Conservation (phyloP, 2,113 vertebrate genomes). For the Oryzias curvinotus region DNA sequence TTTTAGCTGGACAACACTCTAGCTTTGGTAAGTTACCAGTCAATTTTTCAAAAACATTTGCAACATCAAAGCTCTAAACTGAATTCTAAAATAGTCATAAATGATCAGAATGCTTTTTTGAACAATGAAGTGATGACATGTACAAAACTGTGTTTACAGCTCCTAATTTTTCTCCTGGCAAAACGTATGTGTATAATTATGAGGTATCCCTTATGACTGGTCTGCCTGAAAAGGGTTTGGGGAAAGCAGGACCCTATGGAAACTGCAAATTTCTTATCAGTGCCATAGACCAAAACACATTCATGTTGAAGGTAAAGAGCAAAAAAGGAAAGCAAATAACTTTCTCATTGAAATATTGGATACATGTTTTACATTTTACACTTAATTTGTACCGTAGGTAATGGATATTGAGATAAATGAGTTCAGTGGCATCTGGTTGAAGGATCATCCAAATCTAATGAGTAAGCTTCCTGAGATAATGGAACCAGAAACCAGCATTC, state of each 20-base stretch:
- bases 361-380: background rate
- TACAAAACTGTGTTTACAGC: constrained; percentile 61
- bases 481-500: constrained; percentile 61
- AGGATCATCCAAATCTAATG: constrained; percentile 66
- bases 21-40: constrained; percentile 38
- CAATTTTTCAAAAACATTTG: background rate
- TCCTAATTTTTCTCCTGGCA: constrained; percentile 70
- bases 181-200: constrained; percentile 78
- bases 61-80: background rate
- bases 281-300: constrained; percentile 30
- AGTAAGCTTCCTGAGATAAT: constrained; percentile 73
- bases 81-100: background rate
- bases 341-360: background rate
- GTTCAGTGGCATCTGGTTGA: constrained; percentile 77
- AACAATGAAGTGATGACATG: background rate
- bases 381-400: constrained; percentile 62
- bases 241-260: constrained; percentile 74
- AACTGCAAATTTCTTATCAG: constrained; percentile 76
- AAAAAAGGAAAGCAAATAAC: background rate
- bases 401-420: constrained; percentile 71
- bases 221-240: constrained; percentile 76
- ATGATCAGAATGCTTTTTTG: background rate
- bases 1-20: constrained; percentile 38
- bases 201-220: constrained; percentile 73
- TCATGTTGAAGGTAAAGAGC: constrained; percentile 76